Percentiles rank a stretch among this genome's conserved stretches.
Conservation (phyloP, 2,797 vertebrate species). For the Astyanax mexicanus region DNA sequence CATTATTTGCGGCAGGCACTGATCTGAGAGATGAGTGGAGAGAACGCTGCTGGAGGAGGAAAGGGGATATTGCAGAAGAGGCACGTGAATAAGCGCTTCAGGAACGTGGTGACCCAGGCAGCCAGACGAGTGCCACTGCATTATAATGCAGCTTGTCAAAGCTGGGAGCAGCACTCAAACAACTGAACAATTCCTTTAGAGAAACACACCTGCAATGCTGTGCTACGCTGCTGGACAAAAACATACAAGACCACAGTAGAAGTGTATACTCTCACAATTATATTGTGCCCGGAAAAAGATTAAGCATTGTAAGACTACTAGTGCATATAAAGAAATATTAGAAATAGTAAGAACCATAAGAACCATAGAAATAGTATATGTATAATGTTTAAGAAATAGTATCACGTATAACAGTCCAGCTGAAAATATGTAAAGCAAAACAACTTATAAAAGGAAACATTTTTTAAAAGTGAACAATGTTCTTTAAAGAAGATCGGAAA, state of each 20-base stretch:
- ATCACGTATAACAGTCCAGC: too few relatives aligned
- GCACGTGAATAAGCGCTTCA: slow-evolving; percentile 41
- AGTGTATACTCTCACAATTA: background rate
- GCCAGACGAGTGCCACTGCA: slow-evolving; percentile 8
- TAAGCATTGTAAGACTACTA: background rate
- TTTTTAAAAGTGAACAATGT: too few relatives aligned
- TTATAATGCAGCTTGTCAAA: slow-evolving; percentile 29
- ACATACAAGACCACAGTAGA: background rate
- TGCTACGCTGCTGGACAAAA: background rate
- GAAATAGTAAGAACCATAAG: too few relatives aligned
- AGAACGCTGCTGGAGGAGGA: slow-evolving; percentile 17
- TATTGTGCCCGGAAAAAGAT: background rate
- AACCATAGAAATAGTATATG: too few relatives aligned
- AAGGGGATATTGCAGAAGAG: slow-evolving; percentile 35
- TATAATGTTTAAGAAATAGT: too few relatives aligned
- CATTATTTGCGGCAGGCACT: slow-evolving; percentile 44
- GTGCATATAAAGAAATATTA: too few relatives aligned
- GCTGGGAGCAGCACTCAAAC: slow-evolving; percentile 4
- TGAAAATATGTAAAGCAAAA: too few relatives aligned
- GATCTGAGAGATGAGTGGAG: slow-evolving; percentile 50
- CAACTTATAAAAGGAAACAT: too few relatives aligned
- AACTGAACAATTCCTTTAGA: background rate
- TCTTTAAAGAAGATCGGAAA: too few relatives aligned
- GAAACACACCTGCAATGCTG: background rate
- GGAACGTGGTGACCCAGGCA: slow-evolving; percentile 35